Percentiles rank a stretch among this genome's conserved stretches.
phyloP scores from a whole-genome alignment of 2,888 invertebrate genomes.

The Kuschelorhynchus macadamiae region DNA sequence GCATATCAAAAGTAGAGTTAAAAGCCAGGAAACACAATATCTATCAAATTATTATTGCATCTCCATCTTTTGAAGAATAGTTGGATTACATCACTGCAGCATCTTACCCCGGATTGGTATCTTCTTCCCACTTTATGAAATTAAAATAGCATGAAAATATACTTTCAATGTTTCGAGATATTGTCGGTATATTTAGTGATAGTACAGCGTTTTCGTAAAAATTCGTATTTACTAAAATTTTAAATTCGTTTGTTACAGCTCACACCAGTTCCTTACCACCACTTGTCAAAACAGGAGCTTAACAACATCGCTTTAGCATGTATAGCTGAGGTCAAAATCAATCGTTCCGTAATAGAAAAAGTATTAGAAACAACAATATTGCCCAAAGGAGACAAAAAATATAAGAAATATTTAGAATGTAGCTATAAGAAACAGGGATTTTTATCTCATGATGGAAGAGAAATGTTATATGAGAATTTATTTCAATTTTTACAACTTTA shows the following conservation, averaged over 20 bases:
- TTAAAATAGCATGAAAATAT: too few relatives aligned
- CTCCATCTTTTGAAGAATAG: too few relatives aligned
- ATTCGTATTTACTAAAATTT: too few relatives aligned
- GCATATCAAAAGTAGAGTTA: too few relatives aligned
- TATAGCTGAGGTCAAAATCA: constrained; percentile 56
- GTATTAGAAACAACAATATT: constrained; percentile 49
- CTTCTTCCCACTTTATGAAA: too few relatives aligned
- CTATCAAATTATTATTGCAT: too few relatives aligned
- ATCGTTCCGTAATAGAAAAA: constrained; percentile 51
- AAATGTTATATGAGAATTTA: constrained; percentile 59
- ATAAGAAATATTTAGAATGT: constrained; percentile 60
- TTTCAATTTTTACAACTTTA: constrained; percentile 54
- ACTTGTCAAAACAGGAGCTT: constrained; percentile 22
- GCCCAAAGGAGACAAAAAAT: constrained; percentile 53
- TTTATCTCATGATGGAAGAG: constrained; percentile 56
- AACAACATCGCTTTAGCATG: constrained; percentile 55
- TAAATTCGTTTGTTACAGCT: constrained; percentile 15
- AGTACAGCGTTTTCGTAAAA: too few relatives aligned
- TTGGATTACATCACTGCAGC: too few relatives aligned
- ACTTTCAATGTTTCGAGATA: too few relatives aligned
- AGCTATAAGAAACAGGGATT: constrained; percentile 62
- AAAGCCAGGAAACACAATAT: too few relatives aligned
- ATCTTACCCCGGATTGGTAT: too few relatives aligned
- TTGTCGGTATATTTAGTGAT: too few relatives aligned
- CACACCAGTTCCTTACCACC: constrained; percentile 35